A percentile compares a stretch with the other conserved stretches of the same genome.
Conservation (phyloP, 2,888 invertebrate species). For the Trissolcus japonicus region DNA sequence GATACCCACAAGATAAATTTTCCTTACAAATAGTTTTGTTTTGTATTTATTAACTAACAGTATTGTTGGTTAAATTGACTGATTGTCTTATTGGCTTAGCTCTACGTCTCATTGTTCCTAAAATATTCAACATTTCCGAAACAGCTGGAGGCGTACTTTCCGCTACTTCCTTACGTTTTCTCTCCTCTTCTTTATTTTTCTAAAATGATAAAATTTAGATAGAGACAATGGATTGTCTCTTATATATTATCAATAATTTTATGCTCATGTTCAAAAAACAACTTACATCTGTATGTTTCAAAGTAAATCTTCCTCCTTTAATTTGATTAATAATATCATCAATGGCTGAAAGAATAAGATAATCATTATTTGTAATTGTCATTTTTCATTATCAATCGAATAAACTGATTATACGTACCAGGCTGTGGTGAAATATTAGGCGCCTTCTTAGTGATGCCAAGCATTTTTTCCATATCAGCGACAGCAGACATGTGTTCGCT, state of each 20-base stretch:
- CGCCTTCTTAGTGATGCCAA: constrained; percentile 79
- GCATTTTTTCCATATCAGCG: constrained; percentile 79
- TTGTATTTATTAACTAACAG: constrained; percentile 25
- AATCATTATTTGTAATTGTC: neutral
- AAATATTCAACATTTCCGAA: constrained; percentile 83
- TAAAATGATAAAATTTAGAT: too few relatives aligned
- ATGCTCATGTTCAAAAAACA: neutral
- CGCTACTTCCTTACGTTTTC: constrained; percentile 80
- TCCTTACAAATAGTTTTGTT: too few relatives aligned
- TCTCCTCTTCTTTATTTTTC: constrained; percentile 78
- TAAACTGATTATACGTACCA: constrained; percentile 66
- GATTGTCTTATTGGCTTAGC: constrained; percentile 76
- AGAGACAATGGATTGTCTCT: neutral
- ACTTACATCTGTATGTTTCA: constrained; percentile 81
- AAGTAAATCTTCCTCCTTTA: constrained; percentile 85
- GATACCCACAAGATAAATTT: too few relatives aligned
- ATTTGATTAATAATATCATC: constrained; percentile 87
- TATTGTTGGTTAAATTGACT: constrained; percentile 60
- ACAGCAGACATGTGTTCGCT: constrained; percentile 70
- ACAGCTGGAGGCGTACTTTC: constrained; percentile 78
- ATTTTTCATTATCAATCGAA: too few relatives aligned
- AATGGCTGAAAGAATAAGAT: constrained; percentile 77
- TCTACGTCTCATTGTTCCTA: constrained; percentile 80
- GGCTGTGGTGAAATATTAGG: constrained; percentile 79
- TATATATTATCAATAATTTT: neutral